phyloP scores from a whole-genome alignment of 2,888 invertebrate genomes.

The Acanthosepion pharaonis region DNA sequence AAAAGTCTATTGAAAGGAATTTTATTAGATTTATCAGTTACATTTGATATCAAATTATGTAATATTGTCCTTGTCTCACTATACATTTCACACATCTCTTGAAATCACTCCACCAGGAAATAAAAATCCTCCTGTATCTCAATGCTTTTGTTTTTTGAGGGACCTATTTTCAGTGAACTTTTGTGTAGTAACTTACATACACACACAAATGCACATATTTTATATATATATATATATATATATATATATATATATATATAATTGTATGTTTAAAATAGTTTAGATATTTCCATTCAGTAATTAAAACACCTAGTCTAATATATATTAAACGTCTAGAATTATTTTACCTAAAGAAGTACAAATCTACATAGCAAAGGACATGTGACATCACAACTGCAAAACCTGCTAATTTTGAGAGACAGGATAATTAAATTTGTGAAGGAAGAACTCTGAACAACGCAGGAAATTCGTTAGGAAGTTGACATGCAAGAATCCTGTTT shows the following conservation, averaged over 20 bases:
- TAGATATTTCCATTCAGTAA: neutral
- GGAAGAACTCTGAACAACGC: neutral
- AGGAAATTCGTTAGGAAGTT: neutral
- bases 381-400: conserved; percentile 33
- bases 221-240: neutral
- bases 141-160: too few species aligned
- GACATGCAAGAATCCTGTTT: conserved; percentile 6
- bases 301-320: neutral
- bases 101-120: too few species aligned
- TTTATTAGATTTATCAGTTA: too few species aligned
- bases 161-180: too few species aligned
- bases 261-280: neutral
- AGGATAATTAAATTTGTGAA: neutral
- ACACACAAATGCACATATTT: neutral
- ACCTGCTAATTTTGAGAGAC: conserved; percentile 33
- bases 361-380: conserved; percentile 22
- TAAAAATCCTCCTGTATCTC: too few species aligned
- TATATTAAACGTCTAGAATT: neutral
- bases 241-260: conserved; percentile 24
- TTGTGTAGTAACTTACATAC: too few species aligned
- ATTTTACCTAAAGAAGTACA: neutral
- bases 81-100: too few species aligned
- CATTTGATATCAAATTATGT: too few species aligned
- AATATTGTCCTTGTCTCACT: too few species aligned
- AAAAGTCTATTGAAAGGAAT: too few species aligned